These are phyloP conservation scores for Mythimna impura DNA, from an alignment of 2,888 invertebrate genomes.

Conservation along the genomic window DNA sequence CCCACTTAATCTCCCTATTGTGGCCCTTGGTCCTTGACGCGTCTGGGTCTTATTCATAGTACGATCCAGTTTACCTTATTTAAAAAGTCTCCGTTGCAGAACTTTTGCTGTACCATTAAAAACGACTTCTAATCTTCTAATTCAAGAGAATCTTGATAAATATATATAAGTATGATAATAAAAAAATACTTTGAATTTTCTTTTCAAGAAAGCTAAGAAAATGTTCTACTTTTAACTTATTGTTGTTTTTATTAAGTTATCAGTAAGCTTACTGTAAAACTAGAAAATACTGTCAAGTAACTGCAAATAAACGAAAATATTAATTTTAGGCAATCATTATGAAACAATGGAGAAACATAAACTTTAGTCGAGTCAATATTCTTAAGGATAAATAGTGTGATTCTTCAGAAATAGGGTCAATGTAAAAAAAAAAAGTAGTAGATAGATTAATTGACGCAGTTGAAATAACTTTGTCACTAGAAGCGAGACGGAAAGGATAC, in stretches of 20 bases:
- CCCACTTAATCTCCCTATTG: conserved; percentile 70
- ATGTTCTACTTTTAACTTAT: no score
- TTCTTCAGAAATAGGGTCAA: not conserved
- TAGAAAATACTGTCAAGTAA: no score
- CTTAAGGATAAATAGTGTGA: not conserved
- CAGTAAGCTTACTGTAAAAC: no score
- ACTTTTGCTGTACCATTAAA: not conserved
- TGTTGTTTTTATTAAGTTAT: no score
- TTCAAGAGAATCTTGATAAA: not conserved
- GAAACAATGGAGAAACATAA: not conserved
- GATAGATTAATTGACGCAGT: no score
- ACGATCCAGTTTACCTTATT: conserved; percentile 21
- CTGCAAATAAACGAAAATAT: not conserved
- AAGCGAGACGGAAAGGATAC: not conserved
- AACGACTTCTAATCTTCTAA: not conserved
- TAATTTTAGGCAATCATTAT: not conserved
- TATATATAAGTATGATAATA: not conserved
- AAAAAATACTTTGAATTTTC: not conserved
- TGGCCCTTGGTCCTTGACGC: conserved; percentile 63
- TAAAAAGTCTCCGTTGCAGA: conserved; percentile 4
- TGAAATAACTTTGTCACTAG: not conserved
- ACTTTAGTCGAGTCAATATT: not conserved
- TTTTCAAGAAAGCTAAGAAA: not conserved
- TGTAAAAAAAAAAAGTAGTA: not conserved
- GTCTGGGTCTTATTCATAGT: conserved; percentile 57